Conservation (phyloP, 1,140 invertebrate genomes). For the Vanessa tameamea region DNA sequence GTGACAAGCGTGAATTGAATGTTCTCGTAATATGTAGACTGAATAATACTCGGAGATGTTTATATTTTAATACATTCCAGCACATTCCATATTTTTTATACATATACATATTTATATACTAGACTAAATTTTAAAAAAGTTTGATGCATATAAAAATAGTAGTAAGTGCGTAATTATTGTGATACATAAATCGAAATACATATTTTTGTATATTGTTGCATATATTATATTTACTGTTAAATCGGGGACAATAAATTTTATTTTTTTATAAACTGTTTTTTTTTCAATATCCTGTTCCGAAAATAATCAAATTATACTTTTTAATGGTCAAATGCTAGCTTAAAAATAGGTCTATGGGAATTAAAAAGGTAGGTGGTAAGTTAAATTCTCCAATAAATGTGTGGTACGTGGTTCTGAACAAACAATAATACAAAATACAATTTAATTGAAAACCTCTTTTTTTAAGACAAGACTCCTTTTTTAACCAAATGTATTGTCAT, state of each 20-base stretch:
- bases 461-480: no score
- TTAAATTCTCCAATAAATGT: no score
- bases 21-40: constrained; percentile 2
- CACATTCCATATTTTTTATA: constrained; percentile 41
- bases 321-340: no score
- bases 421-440: no score
- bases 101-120: constrained; percentile 12
- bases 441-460: no score
- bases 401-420: no score
- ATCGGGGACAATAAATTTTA: constrained; percentile 61
- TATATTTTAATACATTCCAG: constrained; percentile 39
- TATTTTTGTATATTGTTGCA: constrained; percentile 50
- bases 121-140: constrained; percentile 4
- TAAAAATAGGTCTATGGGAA: no score
- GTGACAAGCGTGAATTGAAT: not conserved
- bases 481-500: no score
- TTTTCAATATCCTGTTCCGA: no score
- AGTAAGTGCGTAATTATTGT: constrained; percentile 12
- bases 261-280: constrained; percentile 44
- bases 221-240: constrained; percentile 63
- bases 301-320: no score
- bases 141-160: constrained; percentile 6
- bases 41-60: constrained; percentile 27
- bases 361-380: no score
- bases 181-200: constrained; percentile 28